Percentiles rank a stretch among this genome's conserved stretches.
Evolutionary conservation across 1,140 invertebrate genomes (phyloP).

Genomic region (Drosophila pectinifera): DNA sequence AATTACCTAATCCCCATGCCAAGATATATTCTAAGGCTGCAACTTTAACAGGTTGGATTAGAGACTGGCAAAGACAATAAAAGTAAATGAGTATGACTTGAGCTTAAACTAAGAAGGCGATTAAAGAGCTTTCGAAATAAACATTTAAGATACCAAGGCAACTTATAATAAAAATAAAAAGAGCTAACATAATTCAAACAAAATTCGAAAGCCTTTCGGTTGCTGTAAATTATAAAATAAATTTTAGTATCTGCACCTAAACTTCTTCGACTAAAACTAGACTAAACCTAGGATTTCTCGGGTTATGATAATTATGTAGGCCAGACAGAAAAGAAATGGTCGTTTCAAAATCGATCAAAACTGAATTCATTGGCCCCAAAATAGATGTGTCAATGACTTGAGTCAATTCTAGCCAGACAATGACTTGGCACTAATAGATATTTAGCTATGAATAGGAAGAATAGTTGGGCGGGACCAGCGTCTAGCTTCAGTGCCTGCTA

Average conservation of each 20-base stretch:
- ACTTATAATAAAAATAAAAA: too few relatives aligned
- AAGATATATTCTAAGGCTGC: background rate
- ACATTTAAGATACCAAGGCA: too few relatives aligned
- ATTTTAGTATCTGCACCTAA: too few relatives aligned
- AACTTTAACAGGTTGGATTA: background rate
- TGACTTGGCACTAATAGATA: constrained; percentile 16
- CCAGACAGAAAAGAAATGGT: background rate
- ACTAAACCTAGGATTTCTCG: background rate
- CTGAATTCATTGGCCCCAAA: constrained; percentile 39
- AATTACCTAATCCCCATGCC: background rate
- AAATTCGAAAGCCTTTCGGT: too few relatives aligned
- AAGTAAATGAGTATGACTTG: background rate
- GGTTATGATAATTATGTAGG: constrained; percentile 3
- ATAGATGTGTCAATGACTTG: constrained; percentile 42
- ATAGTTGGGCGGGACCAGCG: constrained; percentile 14
- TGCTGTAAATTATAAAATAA: too few relatives aligned
- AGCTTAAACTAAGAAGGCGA: too few relatives aligned
- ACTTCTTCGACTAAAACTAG: too few relatives aligned
- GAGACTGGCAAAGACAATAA: background rate
- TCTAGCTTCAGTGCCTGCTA: constrained; percentile 26
- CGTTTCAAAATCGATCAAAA: constrained; percentile 8
- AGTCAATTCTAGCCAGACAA: constrained; percentile 10
- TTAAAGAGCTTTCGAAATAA: too few relatives aligned
- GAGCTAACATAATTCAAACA: too few relatives aligned
- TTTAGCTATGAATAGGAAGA: constrained; percentile 18